Base-by-base conservation (phyloP, 1,140 invertebrate species). In the Paracyclopina nana region DNA sequence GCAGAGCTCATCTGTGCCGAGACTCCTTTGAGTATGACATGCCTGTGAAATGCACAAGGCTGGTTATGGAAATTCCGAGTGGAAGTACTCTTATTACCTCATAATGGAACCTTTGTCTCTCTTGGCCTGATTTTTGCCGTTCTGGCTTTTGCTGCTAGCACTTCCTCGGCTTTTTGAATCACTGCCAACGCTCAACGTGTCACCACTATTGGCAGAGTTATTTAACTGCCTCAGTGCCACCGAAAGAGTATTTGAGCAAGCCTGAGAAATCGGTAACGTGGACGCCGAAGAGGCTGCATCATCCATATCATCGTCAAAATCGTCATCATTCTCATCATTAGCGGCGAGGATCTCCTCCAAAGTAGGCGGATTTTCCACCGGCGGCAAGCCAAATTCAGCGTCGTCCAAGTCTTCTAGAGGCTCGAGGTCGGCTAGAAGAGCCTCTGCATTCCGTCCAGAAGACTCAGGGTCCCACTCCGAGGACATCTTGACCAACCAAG, bases 271-370 rank as follows among this genome's bases (percentile, higher is more conserved):
- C 56, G n/a, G 55, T 54, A 27, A 53, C 50, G 25, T 53, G 53
- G 16, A 24, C 46, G 25, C 16, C 5, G 12, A 16, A 3, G 45
- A 4, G 25, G 18, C 50, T 41, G 56, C 55, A 45, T 53, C 55
- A 1, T 53, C 49, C 28, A 12, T 26, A 51, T 30, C 45, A 45
- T 27, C 26, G 29, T 28, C 14, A 20, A 53, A 45, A 45, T 54
- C 55, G 46, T 44, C 50, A 50, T 53, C 51, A 18, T 40, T 45
- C 20, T 70, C 70, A 57, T 73, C 69, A 55, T 73, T 75, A 55
- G 82, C 81, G 65, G 79, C 82, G 28, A 88, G 64, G 58, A 86
- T 82, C 59, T 80, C 83, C 62, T 87, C 83, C 55, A 87, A 65
- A 0, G 82, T 79, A n/a, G 80, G 82, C 54, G 79, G 67, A 59